These are phyloP conservation scores for Junco hyemalis DNA, from an alignment of 2,113 vertebrate species.

Conservation along the genomic window DNA sequence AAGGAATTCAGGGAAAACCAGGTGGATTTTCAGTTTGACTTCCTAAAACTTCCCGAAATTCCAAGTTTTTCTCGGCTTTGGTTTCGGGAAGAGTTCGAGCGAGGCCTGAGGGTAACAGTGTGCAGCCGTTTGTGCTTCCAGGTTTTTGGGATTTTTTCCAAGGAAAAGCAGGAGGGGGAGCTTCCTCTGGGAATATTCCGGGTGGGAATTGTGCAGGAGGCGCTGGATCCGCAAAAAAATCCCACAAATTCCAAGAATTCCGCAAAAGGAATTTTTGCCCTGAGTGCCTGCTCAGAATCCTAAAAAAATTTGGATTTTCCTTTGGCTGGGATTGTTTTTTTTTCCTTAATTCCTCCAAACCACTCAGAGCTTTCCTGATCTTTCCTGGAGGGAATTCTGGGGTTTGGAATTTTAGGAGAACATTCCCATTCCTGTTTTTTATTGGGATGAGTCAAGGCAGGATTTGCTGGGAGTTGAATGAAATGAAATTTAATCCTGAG, in stretches of 20 bases:
- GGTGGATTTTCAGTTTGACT: neutral
- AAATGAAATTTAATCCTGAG: neutral
- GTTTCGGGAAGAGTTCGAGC: neutral
- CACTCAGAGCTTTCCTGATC: no score
- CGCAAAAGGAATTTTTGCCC: neutral
- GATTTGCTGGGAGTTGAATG: neutral
- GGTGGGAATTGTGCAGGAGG: neutral
- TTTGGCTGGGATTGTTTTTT: neutral
- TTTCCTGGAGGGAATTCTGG: neutral
- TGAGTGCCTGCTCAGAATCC: neutral
- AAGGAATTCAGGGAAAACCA: neutral
- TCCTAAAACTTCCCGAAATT: neutral
- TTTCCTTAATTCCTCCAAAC: neutral
- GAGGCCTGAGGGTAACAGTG: conserved; percentile 27
- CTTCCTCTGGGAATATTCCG: neutral
- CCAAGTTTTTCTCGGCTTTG: neutral
- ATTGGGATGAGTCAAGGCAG: neutral
- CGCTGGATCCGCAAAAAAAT: neutral
- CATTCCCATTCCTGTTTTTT: neutral
- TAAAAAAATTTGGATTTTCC: neutral
- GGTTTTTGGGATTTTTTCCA: neutral
- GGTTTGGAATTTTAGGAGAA: neutral
- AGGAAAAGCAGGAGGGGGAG: neutral
- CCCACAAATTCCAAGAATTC: neutral
- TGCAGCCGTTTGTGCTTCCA: conserved; percentile 47